Percentiles rank a stretch among this genome's conserved stretches.
These are phyloP conservation scores for Paedocypris sp. DNA, from an alignment of 2,113 vertebrate genomes.

Conservation along the genomic window DNA sequence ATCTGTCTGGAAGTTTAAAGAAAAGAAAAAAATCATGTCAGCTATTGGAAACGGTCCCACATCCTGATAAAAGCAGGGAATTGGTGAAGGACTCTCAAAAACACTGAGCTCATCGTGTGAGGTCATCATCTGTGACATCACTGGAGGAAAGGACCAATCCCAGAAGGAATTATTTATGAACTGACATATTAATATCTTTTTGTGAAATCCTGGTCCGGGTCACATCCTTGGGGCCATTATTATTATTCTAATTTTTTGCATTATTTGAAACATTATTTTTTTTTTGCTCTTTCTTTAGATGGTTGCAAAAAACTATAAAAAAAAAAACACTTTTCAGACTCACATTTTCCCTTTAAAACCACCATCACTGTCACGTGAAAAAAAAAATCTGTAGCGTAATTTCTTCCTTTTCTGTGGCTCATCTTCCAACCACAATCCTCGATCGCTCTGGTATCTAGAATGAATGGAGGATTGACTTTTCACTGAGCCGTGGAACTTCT, in stretches of 20 bases:
- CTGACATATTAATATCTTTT: conserved; percentile 4
- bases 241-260: too few species aligned
- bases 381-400: neutral
- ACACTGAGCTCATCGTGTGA: conserved; percentile 14
- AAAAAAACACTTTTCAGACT: too few species aligned
- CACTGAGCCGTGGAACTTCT: neutral
- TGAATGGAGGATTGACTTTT: neutral
- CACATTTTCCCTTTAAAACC: neutral
- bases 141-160: neutral
- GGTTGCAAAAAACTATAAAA: too few species aligned
- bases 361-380: neutral
- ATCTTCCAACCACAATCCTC: neutral
- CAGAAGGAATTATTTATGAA: conserved; percentile 4
- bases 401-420: neutral
- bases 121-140: conserved; percentile 14
- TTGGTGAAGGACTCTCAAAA: neutral
- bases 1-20: too few species aligned
- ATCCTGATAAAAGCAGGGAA: neutral
- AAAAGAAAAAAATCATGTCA: neutral
- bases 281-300: too few species aligned
- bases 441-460: neutral
- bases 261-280: neutral
- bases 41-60: neutral
- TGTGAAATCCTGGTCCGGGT: too few species aligned
- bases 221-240: too few species aligned